A percentile compares a stretch with the other conserved stretches of the same genome.
phyloP scores from a whole-genome alignment of 2,888 invertebrate genomes.

The Adineta ricciae region DNA sequence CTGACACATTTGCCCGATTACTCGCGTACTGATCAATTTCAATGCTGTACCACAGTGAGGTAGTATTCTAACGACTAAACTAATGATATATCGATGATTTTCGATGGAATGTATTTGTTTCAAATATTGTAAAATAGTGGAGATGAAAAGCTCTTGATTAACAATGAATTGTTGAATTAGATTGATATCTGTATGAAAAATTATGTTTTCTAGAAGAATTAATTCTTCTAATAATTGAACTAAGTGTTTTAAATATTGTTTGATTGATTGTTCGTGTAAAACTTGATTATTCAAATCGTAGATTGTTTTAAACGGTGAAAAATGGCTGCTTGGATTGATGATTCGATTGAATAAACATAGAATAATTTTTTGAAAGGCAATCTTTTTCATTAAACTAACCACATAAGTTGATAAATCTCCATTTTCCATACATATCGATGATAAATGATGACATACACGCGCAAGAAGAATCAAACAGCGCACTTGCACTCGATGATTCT shows the following conservation, averaged over 20 bases:
- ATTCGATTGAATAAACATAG: not conserved
- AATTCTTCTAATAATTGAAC: slow-evolving; percentile 1
- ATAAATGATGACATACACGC: not conserved
- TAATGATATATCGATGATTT: slow-evolving; percentile 24
- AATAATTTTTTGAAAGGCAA: not conserved
- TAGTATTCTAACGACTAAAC: slow-evolving; percentile 15
- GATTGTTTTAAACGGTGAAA: not conserved
- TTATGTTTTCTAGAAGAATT: not conserved
- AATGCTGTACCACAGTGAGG: slow-evolving; percentile 20
- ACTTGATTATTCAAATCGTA: not conserved
- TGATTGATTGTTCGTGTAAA: not conserved
- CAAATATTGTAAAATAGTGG: slow-evolving; percentile 27
- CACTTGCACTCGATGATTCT: not conserved
- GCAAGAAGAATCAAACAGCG: not conserved
- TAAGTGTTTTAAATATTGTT: not conserved
- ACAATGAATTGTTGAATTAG: slow-evolving; percentile 11
- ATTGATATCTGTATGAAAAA: not conserved
- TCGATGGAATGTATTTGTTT: slow-evolving; percentile 27
- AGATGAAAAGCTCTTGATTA: slow-evolving; percentile 28
- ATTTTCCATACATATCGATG: not conserved
- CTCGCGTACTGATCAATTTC: slow-evolving; percentile 20
- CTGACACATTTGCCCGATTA: slow-evolving; percentile 29
- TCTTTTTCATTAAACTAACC: not conserved
- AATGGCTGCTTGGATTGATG: not conserved
- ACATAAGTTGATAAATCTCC: not conserved